Evolutionary conservation across 23 tunicate genomes (phyloP).

Genomic region (Corella eumyota): DNA sequence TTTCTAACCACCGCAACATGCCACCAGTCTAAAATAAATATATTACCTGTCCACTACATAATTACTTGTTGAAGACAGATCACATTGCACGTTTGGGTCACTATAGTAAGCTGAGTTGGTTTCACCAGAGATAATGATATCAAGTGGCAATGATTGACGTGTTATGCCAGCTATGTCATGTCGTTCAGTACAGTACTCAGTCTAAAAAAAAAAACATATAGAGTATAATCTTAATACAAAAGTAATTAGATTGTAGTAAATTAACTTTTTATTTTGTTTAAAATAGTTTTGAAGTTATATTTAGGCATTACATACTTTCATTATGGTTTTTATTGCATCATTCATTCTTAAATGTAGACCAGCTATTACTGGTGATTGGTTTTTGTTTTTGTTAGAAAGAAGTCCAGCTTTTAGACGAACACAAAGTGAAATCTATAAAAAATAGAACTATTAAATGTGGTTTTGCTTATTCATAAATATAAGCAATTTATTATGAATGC

Average conservation of each 20-base stretch:
- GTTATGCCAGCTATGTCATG: conserved; percentile 50
- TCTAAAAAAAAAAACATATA: background rate
- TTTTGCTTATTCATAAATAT: too few species aligned
- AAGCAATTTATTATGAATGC: too few species aligned
- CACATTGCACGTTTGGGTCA: conserved; percentile 30
- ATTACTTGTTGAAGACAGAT: background rate
- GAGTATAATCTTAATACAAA: background rate
- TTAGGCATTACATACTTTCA: too few species aligned
- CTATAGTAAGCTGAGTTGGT: conserved; percentile 26
- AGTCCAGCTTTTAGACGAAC: conserved; percentile 24
- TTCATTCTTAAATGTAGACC: too few species aligned
- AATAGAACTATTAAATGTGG: too few species aligned
- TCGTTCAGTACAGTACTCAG: conserved; percentile 31
- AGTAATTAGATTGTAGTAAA: too few species aligned
- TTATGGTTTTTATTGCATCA: too few species aligned
- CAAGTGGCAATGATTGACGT: conserved; percentile 30
- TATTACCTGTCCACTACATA: background rate
- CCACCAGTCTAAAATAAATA: too few species aligned
- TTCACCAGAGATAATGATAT: conserved; percentile 20
- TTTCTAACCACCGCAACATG: too few species aligned
- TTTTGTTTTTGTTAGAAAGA: conserved; percentile 14
- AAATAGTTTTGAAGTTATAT: too few species aligned
- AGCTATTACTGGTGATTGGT: too few species aligned
- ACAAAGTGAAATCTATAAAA: conserved; percentile 32
- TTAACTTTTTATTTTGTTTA: too few species aligned